Evolutionary conservation across 2,797 vertebrate genomes (phyloP), one percentile per base, ranked within the genome.

Genomic region (Silurus aristotelis): DNA sequence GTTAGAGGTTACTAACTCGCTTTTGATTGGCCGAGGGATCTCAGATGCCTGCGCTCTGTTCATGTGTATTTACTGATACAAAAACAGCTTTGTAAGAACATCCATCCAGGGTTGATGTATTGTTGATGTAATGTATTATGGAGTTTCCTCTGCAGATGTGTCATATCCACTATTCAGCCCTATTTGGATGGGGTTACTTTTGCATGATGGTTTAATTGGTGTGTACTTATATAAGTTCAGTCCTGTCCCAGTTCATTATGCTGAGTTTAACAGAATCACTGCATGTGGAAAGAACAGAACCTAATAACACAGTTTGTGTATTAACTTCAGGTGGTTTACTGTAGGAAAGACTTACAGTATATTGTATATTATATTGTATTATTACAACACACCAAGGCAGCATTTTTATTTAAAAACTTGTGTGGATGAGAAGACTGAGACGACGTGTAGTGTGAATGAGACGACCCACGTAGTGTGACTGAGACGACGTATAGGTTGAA

Each of bases 1-100:
- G 55, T 66, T 71, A 83, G 55, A 77, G 75, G 75, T 60, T 60
- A 60, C 75, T 20, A 25, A 52, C 67, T 60, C 31, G 60, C 55
- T 27, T 61, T 68, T 43, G 19, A 66, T 38, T 73, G 83, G 73
- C 20, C 0, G 48, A 66, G 19, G 7, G 25, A 14, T 14, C 68
- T 25, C 10, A 25, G 9, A 17, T 77, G n/a, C 31, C 48, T 66
- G 43, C 1, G 4, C 15, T 52, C 10, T 17, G 22, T 84, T 6
- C 19, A 43, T 7, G 19, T 61, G 55, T 43, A 7, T 20, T 77
- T 20, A 38, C 22, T 58, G 13, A 73, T 4, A 56, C 38, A 22
- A 20, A 43, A 19, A 43, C 27, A 70, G 31, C 38, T 20, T 4
- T 43, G 19, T 43, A 70, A 12, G 31, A 20, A 43, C 9, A 13